phyloP scores from a whole-genome alignment of 1,140 invertebrate species.

The Tetraneura akinire region DNA sequence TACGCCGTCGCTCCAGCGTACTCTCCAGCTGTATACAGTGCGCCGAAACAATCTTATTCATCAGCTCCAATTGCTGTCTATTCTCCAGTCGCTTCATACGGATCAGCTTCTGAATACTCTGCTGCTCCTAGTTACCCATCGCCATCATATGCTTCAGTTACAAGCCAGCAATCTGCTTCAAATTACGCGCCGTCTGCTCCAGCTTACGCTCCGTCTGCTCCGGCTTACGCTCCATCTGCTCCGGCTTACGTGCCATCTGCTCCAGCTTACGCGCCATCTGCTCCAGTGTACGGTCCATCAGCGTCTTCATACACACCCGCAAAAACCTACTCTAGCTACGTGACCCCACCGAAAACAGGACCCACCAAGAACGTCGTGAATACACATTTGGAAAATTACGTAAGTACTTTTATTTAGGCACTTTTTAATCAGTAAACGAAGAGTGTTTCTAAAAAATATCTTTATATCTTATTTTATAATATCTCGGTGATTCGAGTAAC shows the following conservation, averaged over 20 bases:
- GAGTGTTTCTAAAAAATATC: too few species aligned
- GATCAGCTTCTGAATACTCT: not conserved
- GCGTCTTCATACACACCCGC: conserved; percentile 8
- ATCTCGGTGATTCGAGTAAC: too few species aligned
- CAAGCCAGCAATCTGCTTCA: conserved; percentile 19
- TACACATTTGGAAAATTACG: conserved; percentile 55
- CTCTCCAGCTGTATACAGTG: not conserved
- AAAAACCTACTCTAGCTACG: conserved; percentile 43
- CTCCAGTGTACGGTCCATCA: not conserved
- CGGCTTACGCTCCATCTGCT: not conserved
- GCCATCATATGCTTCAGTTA: conserved; percentile 30
- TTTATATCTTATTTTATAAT: too few species aligned
- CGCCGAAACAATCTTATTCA: conserved; percentile 32
- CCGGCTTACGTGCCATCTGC: conserved; percentile 25
- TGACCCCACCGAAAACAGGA: conserved; percentile 38
- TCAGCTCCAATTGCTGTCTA: conserved; percentile 37
- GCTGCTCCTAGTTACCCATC: not conserved
- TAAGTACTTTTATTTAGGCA: too few species aligned
- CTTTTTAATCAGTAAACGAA: too few species aligned
- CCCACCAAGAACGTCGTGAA: conserved; percentile 53
- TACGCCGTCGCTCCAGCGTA: conserved; percentile 18
- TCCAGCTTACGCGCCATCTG: not conserved
- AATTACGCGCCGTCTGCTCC: conserved; percentile 15
- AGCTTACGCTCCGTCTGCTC: conserved; percentile 25
- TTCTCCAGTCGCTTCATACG: not conserved